A percentile compares a stretch with the other conserved stretches of the same genome.
These are phyloP conservation scores for Cassiopea andromeda DNA, from an alignment of 30 jellyfish, hydroid and myxozoan genomes.

Conservation along the genomic window DNA sequence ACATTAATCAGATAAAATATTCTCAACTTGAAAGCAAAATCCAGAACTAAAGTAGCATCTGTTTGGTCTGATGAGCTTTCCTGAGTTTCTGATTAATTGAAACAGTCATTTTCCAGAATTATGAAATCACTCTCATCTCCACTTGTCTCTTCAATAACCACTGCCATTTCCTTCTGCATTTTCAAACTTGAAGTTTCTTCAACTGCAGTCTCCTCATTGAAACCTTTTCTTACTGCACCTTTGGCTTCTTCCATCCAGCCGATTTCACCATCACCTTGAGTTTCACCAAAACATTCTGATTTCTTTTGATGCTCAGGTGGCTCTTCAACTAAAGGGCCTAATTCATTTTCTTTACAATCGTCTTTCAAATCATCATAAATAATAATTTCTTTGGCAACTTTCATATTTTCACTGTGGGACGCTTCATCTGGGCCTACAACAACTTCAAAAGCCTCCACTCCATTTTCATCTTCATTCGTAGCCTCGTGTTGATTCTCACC, in stretches of 20 bases:
- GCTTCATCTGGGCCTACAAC: not conserved
- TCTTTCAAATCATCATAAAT: not conserved
- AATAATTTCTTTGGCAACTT: not conserved
- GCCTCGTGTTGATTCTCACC: not conserved
- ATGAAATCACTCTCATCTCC: constrained; percentile 22
- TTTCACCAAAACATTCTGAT: not conserved
- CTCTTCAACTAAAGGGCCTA: not conserved
- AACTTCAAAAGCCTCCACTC: not conserved
- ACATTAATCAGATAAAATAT: not conserved
- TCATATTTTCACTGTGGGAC: not conserved
- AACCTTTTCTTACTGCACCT: not conserved
- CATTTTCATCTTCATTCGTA: not conserved
- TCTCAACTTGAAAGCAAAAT: too few relatives aligned
- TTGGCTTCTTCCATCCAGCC: not conserved
- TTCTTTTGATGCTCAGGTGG: not conserved
- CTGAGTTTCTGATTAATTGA: not conserved
- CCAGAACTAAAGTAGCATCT: not conserved
- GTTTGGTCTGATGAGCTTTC: not conserved
- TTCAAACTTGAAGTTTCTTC: not conserved
- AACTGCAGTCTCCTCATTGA: not conserved
- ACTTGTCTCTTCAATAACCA: not conserved
- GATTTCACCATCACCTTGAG: not conserved
- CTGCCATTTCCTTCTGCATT: not conserved
- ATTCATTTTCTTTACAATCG: not conserved
- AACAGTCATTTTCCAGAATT: not conserved